Percentiles rank a stretch among this genome's conserved stretches.
Conservation (phyloP, 2,113 vertebrate genomes). For the Tychaedon coryphoeus region DNA sequence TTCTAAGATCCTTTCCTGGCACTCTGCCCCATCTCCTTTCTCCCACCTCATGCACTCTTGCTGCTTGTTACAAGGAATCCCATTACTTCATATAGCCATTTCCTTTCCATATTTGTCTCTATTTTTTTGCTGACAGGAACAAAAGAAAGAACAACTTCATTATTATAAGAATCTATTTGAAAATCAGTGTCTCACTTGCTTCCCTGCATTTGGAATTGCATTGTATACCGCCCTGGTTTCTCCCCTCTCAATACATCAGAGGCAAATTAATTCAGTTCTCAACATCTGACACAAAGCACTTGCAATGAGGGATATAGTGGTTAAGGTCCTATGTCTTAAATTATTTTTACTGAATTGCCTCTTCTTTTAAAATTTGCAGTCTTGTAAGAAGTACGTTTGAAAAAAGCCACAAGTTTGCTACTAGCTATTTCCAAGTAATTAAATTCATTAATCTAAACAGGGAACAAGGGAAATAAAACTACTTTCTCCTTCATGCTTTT, state of each 20-base stretch:
- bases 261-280: background rate
- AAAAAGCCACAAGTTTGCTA: constrained; percentile 16
- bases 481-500: background rate
- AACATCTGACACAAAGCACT: background rate
- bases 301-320: background rate
- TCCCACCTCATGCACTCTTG: background rate
- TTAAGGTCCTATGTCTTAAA: background rate
- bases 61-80: background rate
- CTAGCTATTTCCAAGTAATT: constrained; percentile 30
- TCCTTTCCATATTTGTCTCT: background rate
- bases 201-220: background rate
- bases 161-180: background rate
- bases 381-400: constrained; percentile 15
- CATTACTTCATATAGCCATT: background rate
- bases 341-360: constrained; percentile 20
- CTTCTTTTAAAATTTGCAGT: background rate
- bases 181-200: background rate
- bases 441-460: constrained; percentile 40
- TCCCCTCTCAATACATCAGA: background rate
- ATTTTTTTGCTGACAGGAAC: background rate
- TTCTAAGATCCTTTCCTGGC: background rate
- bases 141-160: constrained; percentile 6
- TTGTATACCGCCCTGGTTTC: background rate
- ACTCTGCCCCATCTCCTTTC: background rate
- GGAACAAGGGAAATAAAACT: constrained; percentile 16